phyloP scores from a whole-genome alignment of 2,113 vertebrate species.

The Oophaga pumilio region DNA sequence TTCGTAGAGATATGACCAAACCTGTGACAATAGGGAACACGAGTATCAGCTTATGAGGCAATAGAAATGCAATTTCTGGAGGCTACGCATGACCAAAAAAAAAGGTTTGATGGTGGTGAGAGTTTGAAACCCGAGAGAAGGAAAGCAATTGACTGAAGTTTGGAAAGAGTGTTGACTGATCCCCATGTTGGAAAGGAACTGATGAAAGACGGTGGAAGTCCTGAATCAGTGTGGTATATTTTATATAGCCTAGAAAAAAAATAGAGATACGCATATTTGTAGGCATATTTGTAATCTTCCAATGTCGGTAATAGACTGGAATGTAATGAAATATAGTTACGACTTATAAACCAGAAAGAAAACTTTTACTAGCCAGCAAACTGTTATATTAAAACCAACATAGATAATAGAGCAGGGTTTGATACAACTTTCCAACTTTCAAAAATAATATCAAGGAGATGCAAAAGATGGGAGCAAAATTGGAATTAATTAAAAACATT shows the following conservation, averaged over 20 bases:
- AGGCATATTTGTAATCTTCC: constrained; percentile 5
- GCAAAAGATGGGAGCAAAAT: too few species aligned
- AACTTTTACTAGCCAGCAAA: neutral
- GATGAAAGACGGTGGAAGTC: constrained; percentile 46
- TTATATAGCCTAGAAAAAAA: constrained; percentile 34
- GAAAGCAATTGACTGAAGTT: constrained; percentile 58
- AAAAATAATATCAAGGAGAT: too few species aligned
- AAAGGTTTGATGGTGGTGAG: constrained; percentile 52
- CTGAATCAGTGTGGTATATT: constrained; percentile 34
- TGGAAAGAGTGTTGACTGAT: constrained; percentile 54
- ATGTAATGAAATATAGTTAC: neutral
- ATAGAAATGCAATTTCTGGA: constrained; percentile 57
- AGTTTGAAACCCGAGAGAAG: constrained; percentile 57
- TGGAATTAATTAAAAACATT: too few species aligned
- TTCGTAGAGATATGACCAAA: constrained; percentile 47
- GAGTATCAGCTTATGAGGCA: constrained; percentile 56
- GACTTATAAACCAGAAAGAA: neutral
- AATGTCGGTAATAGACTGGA: neutral
- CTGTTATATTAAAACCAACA: neutral
- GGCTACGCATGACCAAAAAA: constrained; percentile 57
- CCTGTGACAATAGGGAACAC: constrained; percentile 54
- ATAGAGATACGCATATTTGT: constrained; percentile 19
- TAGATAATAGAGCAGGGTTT: neutral
- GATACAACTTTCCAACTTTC: neutral
- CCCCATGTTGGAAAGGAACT: constrained; percentile 41